phyloP scores from a whole-genome alignment of 2,888 invertebrate genomes.

The Napeogenes sylphis region DNA sequence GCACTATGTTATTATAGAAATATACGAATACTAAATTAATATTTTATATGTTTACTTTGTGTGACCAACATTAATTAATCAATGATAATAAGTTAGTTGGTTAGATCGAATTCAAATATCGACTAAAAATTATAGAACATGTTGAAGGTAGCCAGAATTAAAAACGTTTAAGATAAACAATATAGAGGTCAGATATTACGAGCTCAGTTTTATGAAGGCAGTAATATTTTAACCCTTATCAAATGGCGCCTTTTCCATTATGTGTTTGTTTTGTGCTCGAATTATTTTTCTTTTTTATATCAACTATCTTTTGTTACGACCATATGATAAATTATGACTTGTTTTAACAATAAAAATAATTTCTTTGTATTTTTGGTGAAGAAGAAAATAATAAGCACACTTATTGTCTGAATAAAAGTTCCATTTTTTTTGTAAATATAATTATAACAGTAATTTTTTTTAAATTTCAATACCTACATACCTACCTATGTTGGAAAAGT shows the following conservation, averaged over 20 bases:
- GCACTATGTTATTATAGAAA: no score
- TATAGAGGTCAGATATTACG: conserved; percentile 12
- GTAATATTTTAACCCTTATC: conserved; percentile 27
- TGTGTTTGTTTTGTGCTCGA: conserved; percentile 14
- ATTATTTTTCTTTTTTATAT: conserved; percentile 20
- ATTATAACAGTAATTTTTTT: no score
- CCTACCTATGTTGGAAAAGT: no score
- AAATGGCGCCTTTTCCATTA: conserved; percentile 23
- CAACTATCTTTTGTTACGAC: conserved; percentile 1
- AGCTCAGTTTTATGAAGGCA: conserved; percentile 19
- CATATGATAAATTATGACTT: conserved; percentile 1
- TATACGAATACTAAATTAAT: no score
- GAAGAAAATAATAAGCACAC: no score
- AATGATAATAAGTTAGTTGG: no score
- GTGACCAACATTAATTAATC: no score
- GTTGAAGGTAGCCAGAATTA: background rate
- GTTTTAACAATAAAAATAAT: background rate
- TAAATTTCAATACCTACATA: no score
- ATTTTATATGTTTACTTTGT: no score
- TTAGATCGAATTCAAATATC: background rate
- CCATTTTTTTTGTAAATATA: no score
- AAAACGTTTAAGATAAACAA: conserved; percentile 1
- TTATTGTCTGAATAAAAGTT: no score
- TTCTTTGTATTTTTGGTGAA: no score
- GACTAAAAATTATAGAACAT: background rate